Conservation (phyloP, 1,140 invertebrate genomes). For the Neodiprion fabricii region DNA sequence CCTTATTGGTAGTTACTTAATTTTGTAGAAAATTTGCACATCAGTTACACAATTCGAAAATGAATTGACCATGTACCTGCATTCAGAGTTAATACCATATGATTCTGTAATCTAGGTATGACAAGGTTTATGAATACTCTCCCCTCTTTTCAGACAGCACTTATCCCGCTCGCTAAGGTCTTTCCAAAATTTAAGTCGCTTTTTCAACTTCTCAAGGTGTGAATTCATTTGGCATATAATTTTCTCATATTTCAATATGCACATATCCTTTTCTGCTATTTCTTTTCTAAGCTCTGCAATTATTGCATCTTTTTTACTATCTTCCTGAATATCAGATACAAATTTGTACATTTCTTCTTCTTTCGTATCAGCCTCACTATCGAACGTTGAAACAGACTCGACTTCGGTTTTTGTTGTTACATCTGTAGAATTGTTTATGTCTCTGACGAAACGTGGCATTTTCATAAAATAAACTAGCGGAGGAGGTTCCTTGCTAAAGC, state of each 20-base stretch:
- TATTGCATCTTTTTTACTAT: neutral
- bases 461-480: neutral
- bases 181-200: neutral
- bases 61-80: no score
- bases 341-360: neutral
- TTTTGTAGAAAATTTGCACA: no score
- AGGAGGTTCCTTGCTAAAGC: neutral
- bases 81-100: no score
- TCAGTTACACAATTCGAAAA: no score
- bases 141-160: neutral
- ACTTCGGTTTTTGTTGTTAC: neutral
- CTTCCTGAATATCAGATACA: neutral
- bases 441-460: neutral
- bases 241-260: conserved; percentile 2
- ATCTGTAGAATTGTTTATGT: neutral
- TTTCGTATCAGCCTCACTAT: neutral
- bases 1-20: no score
- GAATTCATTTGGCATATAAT: conserved; percentile 6
- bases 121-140: neutral
- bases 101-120: neutral
- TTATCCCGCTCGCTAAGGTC: conserved; percentile 1
- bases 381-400: neutral
- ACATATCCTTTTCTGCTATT: neutral
- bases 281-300: neutral
- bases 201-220: neutral